Evolutionary conservation across 2,888 invertebrate genomes (phyloP).

Genomic region (Automeris io): DNA sequence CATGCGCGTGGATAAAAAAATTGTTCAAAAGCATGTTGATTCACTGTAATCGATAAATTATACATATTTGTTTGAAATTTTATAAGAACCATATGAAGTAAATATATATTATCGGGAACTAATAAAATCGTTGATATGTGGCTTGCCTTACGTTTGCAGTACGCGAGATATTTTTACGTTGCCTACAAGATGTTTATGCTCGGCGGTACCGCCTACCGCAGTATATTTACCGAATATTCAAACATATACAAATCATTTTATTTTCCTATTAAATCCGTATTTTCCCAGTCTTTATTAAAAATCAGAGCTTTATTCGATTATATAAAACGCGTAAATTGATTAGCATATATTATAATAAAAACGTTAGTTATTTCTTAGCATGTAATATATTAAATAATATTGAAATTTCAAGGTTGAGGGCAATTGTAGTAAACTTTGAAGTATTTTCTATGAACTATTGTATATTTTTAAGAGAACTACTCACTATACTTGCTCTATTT

Average conservation of each 20-base stretch:
- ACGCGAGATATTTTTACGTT: neutral
- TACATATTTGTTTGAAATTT: too few relatives aligned
- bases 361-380: neutral
- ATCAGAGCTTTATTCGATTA: too few relatives aligned
- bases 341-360: neutral
- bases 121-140: too few relatives aligned
- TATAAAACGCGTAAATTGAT: neutral
- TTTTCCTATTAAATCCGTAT: neutral
- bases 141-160: neutral
- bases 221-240: neutral
- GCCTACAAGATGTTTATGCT: neutral
- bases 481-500: too few relatives aligned
- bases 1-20: too few relatives aligned
- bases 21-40: too few relatives aligned
- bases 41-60: too few relatives aligned
- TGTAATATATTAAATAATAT: neutral
- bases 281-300: neutral
- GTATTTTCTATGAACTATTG: too few relatives aligned
- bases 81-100: too few relatives aligned
- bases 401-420: neutral
- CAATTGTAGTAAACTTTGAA: neutral
- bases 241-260: constrained; percentile 1
- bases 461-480: too few relatives aligned
- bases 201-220: neutral
- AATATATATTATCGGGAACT: too few relatives aligned